Evolutionary conservation across 2,113 vertebrate species (phyloP).

Genomic region (Mesembrinibis cayennensis): DNA sequence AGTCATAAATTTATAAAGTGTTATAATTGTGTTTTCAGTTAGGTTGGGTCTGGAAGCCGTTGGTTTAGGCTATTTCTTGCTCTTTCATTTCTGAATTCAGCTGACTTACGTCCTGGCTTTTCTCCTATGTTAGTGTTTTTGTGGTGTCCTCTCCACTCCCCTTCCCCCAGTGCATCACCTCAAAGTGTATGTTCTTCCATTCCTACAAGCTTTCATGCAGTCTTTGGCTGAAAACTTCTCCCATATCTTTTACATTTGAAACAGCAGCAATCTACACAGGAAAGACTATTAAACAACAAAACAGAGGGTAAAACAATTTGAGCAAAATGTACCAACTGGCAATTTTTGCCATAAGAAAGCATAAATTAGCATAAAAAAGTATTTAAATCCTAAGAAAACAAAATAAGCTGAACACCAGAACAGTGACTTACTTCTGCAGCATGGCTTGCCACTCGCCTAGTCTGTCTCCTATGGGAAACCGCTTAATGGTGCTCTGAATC

Average conservation of each 20-base stretch:
- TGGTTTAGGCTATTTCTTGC: background rate
- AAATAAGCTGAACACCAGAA: background rate
- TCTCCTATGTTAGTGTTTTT: background rate
- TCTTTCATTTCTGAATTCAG: background rate
- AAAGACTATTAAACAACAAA: background rate
- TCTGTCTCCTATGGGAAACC: constrained; percentile 93
- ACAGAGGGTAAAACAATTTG: background rate
- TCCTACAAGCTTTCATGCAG: background rate
- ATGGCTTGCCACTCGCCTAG: constrained; percentile 97
- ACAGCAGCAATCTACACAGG: background rate
- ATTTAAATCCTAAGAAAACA: background rate
- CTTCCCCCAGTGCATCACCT: background rate
- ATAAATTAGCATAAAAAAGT: background rate
- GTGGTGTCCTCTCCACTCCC: background rate
- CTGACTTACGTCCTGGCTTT: background rate
- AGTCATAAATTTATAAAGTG: background rate
- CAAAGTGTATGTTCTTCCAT: background rate
- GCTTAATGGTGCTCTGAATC: constrained; percentile 94
- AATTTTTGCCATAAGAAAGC: background rate
- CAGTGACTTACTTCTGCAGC: constrained; percentile 91
- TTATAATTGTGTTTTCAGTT: background rate
- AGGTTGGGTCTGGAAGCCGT: background rate
- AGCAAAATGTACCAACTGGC: background rate
- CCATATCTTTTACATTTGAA: background rate
- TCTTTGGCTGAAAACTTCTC: background rate